Conservation (phyloP, 2,113 vertebrate genomes). For the Pangasianodon gigas region DNA sequence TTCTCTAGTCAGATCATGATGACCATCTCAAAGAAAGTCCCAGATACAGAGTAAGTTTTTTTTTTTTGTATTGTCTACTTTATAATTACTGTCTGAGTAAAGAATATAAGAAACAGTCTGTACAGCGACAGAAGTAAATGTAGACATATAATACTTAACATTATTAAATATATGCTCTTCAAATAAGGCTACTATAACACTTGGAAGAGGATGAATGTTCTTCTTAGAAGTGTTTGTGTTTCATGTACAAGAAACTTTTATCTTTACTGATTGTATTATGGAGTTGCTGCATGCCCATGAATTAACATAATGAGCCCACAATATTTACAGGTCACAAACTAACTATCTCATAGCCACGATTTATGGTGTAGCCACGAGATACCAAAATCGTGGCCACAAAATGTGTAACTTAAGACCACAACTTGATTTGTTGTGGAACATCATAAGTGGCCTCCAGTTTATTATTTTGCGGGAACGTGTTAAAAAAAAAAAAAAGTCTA, state of each 20-base stretch:
- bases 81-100: background rate
- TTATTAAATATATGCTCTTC: background rate
- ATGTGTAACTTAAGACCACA: background rate
- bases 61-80: background rate
- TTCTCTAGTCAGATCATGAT: constrained; percentile 50
- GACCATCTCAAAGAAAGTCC: constrained; percentile 43
- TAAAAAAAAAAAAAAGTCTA: too few relatives aligned
- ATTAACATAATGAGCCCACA: background rate
- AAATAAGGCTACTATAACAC: background rate
- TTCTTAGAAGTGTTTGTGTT: background rate
- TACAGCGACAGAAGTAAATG: background rate
- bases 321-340: background rate
- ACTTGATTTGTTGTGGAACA: background rate
- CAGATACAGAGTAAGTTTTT: constrained; percentile 68
- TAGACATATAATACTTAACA: background rate
- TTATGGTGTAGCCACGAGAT: background rate
- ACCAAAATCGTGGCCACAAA: background rate
- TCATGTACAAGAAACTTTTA: background rate
- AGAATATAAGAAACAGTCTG: too few relatives aligned
- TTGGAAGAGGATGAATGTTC: background rate
- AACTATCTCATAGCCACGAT: background rate
- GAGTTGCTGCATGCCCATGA: background rate
- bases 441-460: background rate
- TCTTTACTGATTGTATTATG: background rate
- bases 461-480: background rate